Percentiles rank a stretch among this genome's conserved stretches.
Conservation (phyloP, 2,797 vertebrate genomes). For the Rhynchotus rufescens region DNA sequence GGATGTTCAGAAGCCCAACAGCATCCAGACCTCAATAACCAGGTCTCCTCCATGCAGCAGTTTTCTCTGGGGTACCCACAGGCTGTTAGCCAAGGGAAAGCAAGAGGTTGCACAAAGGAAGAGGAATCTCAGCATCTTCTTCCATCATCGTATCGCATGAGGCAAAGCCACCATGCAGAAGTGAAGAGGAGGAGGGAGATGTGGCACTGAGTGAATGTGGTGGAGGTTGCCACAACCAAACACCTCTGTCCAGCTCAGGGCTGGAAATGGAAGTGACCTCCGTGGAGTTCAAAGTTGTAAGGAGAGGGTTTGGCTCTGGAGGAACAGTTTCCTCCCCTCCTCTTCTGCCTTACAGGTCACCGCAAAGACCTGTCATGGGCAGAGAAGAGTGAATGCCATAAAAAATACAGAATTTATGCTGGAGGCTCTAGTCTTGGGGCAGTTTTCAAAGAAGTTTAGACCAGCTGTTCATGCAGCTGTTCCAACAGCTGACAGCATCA, state of each 20-base stretch:
- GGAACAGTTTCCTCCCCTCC: not conserved
- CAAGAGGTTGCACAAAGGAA: not conserved
- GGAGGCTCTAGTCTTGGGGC: not conserved
- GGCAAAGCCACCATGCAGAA: accelerated
- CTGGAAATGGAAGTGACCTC: not conserved
- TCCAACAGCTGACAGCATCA: conserved; percentile 54
- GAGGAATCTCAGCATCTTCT: not conserved
- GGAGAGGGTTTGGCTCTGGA: not conserved
- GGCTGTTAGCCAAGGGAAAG: not conserved
- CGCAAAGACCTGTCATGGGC: not conserved
- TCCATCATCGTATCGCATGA: not conserved
- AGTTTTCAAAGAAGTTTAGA: not conserved
- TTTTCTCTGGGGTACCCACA: not conserved
- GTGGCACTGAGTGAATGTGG: not conserved
- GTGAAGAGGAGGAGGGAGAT: not conserved
- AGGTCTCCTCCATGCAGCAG: not conserved
- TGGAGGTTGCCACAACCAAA: not conserved
- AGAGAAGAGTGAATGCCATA: not conserved
- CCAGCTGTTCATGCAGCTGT: conserved; percentile 67
- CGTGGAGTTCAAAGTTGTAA: not conserved
- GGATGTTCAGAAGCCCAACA: not conserved
- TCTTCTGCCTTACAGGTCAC: not conserved
- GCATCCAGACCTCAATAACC: not conserved
- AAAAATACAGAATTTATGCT: not conserved
- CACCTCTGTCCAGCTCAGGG: not conserved